Evolutionary conservation across 2,888 invertebrate species (phyloP), one percentile per base, ranked within the genome.

Genomic region (Eupithecia pulchellata): DNA sequence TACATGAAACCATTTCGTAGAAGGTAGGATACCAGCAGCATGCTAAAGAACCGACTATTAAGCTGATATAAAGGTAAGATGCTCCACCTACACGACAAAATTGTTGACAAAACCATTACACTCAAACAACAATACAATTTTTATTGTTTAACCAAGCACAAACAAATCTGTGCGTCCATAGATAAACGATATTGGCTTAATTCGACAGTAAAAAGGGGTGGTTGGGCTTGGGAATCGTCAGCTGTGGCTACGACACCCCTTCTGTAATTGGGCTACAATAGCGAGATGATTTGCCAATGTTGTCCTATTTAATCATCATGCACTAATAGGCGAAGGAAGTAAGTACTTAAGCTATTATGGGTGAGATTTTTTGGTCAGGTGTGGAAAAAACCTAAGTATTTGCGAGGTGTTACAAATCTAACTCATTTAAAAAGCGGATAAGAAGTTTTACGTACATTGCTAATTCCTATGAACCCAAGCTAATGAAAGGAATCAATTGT

Each of bases 241-340:
- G 91, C 91, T 92, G 92, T 83, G 84, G 77, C 75, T 78, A 77
- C 79, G 25, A 61, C 34, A 36, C 83, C 86, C 75, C 57, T 79
- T 85, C 82, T 82, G 86, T 89, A 90, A 91, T 91, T 89, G 90
- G 81, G 75, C 80, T 79, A 88, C 88, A 91, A 89, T 87, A 78
- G 84, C 71, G 78, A 84, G 81, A 85, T 90, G 87, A 90, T 90
- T 88, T 86, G 84, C 84, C 84, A 82, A 82, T 86, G 88, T 89
- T 92, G 92, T 92, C 91, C 89, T 84, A 86, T 90, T 86, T 81
- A 84, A 90, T 91, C 84, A 86, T 91, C 88, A 88, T 86, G 81
- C 89, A 89, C 86, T 86, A 87, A 89, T 90, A 86, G 85, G 88
- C 84, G 42, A 6, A 52, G 52, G n/a, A n/a, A n/a, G n/a, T n/a